phyloP scores from a whole-genome alignment of 2,797 vertebrate species.

The Rhodeus uyekii region DNA sequence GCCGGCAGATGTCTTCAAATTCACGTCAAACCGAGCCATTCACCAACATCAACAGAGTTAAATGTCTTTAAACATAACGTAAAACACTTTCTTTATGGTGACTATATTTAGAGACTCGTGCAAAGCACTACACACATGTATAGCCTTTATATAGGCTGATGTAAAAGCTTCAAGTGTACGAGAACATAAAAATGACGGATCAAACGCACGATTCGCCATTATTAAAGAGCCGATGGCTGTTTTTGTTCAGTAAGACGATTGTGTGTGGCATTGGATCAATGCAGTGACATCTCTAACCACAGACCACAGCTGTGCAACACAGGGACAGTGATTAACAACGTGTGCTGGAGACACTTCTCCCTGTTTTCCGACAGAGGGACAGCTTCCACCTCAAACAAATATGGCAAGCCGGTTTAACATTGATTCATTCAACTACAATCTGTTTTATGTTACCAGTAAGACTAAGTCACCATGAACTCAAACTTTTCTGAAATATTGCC shows the following conservation, averaged over 20 bases:
- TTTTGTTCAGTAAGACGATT: slow-evolving; percentile 30
- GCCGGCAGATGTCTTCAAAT: slow-evolving; percentile 42
- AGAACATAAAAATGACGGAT: not conserved
- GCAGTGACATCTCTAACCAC: slow-evolving; percentile 38
- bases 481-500: not conserved
- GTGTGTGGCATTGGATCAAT: slow-evolving; percentile 40
- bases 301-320: slow-evolving; percentile 39
- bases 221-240: slow-evolving; percentile 32
- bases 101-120: not conserved
- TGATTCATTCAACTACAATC: not conserved
- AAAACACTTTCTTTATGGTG: not conserved
- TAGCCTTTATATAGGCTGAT: not conserved
- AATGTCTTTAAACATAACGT: not conserved
- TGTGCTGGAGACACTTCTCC: not conserved
- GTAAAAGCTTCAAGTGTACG: not conserved
- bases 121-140: not conserved
- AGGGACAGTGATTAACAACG: slow-evolving; percentile 9
- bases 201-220: not conserved
- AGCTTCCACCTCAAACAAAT: not conserved
- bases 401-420: not conserved
- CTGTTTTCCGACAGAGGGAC: slow-evolving; percentile 44
- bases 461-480: not conserved
- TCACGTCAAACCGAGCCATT: not conserved
- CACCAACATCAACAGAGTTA: not conserved
- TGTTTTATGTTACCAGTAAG: not conserved